Conservation (phyloP, 2,797 vertebrate genomes). For the Gobionotothen gibberifrons region DNA sequence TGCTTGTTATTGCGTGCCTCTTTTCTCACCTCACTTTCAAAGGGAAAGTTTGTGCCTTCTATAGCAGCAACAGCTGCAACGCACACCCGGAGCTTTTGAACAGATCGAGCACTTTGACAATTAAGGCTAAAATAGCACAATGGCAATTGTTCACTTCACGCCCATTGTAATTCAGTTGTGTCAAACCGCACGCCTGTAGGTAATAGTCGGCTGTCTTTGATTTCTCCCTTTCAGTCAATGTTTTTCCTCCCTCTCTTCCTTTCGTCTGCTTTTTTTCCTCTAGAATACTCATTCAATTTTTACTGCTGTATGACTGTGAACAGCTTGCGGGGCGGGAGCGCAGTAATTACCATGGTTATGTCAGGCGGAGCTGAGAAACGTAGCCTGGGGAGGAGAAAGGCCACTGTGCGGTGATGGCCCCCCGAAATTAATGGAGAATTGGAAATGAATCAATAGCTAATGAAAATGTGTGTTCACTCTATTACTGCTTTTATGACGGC, state of each 20-base stretch:
- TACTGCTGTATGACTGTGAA: conserved; percentile 71
- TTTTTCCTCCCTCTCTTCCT: conserved; percentile 35
- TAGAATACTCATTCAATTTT: conserved; percentile 70
- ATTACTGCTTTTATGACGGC: conserved; percentile 82
- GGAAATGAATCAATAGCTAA: conserved; percentile 87
- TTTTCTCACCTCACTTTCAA: conserved; percentile 15
- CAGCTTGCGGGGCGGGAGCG: conserved; percentile 80
- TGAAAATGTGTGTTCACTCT: conserved; percentile 85
- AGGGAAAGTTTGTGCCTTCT: conserved; percentile 36
- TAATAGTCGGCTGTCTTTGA: conserved; percentile 60
- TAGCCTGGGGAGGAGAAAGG: conserved; percentile 79
- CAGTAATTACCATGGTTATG: conserved; percentile 83
- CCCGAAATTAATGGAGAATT: conserved; percentile 82
- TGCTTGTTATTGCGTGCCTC: conserved; percentile 35
- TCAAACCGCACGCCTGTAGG: conserved; percentile 52
- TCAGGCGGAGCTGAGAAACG: conserved; percentile 80
- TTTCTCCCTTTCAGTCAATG: conserved; percentile 52
- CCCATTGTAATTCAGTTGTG: conserved; percentile 53
- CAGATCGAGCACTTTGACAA: conserved; percentile 49
- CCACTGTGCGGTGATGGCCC: conserved; percentile 74
- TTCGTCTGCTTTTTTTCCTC: conserved; percentile 42
- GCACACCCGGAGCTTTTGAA: conserved; percentile 21
- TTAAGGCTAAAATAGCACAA: conserved; percentile 60
- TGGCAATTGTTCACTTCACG: conserved; percentile 40
- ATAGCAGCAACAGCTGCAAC: conserved; percentile 19